Conservation (phyloP, 2,113 vertebrate species). For the Physeter macrocephalus region DNA sequence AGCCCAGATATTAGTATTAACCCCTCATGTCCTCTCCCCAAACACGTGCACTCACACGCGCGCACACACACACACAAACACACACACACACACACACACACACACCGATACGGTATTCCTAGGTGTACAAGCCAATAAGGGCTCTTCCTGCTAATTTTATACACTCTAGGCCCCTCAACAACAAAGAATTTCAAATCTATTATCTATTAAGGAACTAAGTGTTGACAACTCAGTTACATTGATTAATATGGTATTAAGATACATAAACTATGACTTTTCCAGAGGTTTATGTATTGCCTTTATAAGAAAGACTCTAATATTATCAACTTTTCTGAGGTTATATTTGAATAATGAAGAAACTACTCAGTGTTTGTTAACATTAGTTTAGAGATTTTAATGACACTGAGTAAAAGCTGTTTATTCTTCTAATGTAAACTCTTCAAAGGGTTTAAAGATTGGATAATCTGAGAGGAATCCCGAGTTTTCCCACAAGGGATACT, state of each 20-base stretch:
- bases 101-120: not conserved
- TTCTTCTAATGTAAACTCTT: not conserved
- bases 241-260: not conserved
- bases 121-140: not conserved
- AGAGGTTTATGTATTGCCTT: not conserved
- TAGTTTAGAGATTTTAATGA: slow-evolving; percentile 4
- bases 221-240: not conserved
- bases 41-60: rapidly evolving
- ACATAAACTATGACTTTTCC: not conserved
- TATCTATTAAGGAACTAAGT: slow-evolving; percentile 9
- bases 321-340: not conserved
- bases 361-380: not conserved
- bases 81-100: not conserved
- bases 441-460: not conserved
- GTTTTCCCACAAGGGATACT: not conserved
- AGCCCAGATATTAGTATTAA: not conserved
- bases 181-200: not conserved
- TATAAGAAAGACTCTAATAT: not conserved
- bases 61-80: rapidly evolving
- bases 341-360: not conserved
- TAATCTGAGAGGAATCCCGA: not conserved
- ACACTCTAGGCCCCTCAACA: not conserved
- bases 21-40: not conserved
- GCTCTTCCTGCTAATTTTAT: not conserved
- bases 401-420: not conserved